Evolutionary conservation across 1,140 invertebrate genomes (phyloP).

Genomic region (Leptinotarsa undecemlineata): DNA sequence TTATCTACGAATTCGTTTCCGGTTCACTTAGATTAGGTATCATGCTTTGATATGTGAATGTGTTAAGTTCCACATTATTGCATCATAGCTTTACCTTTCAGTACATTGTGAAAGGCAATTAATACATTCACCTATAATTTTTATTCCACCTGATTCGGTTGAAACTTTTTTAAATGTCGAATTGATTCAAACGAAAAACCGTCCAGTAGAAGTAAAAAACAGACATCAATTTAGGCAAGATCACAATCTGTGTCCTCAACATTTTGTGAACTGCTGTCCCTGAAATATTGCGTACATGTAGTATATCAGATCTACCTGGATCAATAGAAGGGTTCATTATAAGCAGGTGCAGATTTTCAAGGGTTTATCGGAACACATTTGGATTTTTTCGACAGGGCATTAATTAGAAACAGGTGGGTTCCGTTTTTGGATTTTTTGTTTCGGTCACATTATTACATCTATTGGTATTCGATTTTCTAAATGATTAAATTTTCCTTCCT

Average conservation of each 20-base stretch:
- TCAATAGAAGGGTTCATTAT: slow-evolving; percentile 11
- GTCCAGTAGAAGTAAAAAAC: not conserved
- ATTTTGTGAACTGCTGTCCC: not conserved
- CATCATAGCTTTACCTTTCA: too few relatives aligned
- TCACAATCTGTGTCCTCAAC: not conserved
- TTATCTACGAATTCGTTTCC: too few relatives aligned
- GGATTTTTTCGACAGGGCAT: slow-evolving; percentile 12
- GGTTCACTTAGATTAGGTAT: too few relatives aligned
- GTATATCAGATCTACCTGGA: slow-evolving; percentile 1
- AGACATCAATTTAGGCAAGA: not conserved
- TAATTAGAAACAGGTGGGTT: slow-evolving; percentile 20
- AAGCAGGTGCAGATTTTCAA: slow-evolving; percentile 45
- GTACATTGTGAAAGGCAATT: too few relatives aligned
- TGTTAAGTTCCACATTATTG: too few relatives aligned
- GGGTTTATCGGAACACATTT: slow-evolving; percentile 41
- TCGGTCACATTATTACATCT: too few relatives aligned
- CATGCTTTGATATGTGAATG: too few relatives aligned
- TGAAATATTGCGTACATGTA: not conserved
- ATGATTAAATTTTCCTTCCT: too few relatives aligned
- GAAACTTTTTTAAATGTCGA: not conserved
- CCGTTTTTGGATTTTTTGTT: not conserved
- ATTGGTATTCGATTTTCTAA: too few relatives aligned
- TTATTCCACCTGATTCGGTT: too few relatives aligned
- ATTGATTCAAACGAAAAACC: not conserved
- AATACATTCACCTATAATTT: too few relatives aligned